Evolutionary conservation across 2,113 vertebrate species (phyloP).

Genomic region (Edolisoma coerulescens): DNA sequence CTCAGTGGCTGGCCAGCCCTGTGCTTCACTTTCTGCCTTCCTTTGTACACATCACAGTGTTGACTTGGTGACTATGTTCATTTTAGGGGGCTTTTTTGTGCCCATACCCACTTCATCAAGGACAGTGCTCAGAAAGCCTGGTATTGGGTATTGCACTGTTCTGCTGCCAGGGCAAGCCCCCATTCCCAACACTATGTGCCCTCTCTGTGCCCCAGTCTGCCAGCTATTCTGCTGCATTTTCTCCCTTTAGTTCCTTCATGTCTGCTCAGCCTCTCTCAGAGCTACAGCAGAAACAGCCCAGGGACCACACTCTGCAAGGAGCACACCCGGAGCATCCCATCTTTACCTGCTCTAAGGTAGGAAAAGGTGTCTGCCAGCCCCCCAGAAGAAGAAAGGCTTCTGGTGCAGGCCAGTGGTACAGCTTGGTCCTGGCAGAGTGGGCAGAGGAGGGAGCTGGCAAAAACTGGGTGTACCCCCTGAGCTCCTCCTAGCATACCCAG

Average conservation of each 20-base stretch:
- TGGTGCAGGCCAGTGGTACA: accelerated
- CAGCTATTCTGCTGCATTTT: neutral
- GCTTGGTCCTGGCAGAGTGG: neutral
- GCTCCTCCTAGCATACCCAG: neutral
- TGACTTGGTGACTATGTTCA: neutral
- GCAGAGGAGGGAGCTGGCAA: neutral
- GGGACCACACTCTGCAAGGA: neutral
- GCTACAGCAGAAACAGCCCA: accelerated
- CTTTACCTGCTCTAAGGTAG: neutral
- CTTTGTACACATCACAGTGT: neutral
- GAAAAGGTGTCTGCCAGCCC: accelerated
- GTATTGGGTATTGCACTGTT: neutral
- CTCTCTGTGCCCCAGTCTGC: neutral
- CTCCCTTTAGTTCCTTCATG: accelerated
- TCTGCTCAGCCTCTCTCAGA: neutral
- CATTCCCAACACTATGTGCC: neutral
- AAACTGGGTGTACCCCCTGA: neutral
- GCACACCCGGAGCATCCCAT: neutral
- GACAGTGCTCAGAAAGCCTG: neutral
- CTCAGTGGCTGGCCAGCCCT: neutral
- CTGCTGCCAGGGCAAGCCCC: neutral
- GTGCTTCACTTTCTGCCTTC: neutral
- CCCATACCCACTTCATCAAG: neutral
- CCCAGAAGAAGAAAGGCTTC: neutral
- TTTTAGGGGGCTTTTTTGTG: neutral